Evolutionary conservation across 2,797 vertebrate species (phyloP), one percentile per base, ranked within the genome.

Genomic region (Catostomus latipinnis): DNA sequence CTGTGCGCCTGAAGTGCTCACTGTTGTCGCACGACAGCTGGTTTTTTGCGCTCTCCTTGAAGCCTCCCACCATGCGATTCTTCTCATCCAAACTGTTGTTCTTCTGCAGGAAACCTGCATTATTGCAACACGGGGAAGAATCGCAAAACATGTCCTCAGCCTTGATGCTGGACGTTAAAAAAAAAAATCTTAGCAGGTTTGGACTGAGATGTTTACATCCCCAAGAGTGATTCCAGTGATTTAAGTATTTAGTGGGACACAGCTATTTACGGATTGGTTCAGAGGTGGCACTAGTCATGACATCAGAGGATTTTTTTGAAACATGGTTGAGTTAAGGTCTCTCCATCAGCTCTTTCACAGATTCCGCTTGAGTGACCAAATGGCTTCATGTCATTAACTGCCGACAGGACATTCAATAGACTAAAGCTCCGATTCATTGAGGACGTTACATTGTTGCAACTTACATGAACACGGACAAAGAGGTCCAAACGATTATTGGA

Each of bases 41-140:
- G 84, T 95, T 96, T 92, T 96, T 97, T 83, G 96, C 94, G 1
- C 94, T 92, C 62, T 96, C 95, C 82, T 93, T 95, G 87, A 96
- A 90, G 49, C 94, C 91, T 1, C 94, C 96, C 79, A 96, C 93
- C 45, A 97, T 94, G 60, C 97, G 93, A 80, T 95, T 88, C 81
- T 94, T 98, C 86, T 99, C 97, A 54, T 99, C 98, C 88, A 98
- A 90, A 81, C 96, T 99, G 92, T 99, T 98, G 93, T 97, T 98
- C 92, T 98, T 96, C 89, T 99, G 98, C 91, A 99, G 92, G 88
- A 99, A 98, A 77, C 98, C 98, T 99, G 93, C 71, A 61, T 94
- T 88, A 81, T 94, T 92, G 88, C 69, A 79, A 79, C 91, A 95
- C 85, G 94, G 85, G 74, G 93, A 87, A 88, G 90, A 91, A 74